These are phyloP conservation scores for Mungos mungo DNA, from an alignment of 2,113 vertebrate species.

Conservation along the genomic window DNA sequence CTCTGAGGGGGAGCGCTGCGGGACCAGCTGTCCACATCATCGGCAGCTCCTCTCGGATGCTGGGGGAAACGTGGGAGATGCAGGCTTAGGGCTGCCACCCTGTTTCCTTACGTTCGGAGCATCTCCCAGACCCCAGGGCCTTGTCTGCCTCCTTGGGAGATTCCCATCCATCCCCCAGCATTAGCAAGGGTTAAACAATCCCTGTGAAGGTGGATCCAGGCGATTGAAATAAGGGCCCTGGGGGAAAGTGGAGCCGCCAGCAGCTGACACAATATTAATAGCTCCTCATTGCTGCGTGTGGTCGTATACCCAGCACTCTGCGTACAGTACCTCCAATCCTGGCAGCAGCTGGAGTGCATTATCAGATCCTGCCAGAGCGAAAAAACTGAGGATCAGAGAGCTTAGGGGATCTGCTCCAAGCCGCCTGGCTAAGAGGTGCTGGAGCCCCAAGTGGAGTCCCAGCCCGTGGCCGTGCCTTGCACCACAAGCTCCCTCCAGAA, in stretches of 20 bases:
- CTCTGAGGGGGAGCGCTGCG: background rate
- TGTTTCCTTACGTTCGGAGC: background rate
- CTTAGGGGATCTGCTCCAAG: background rate
- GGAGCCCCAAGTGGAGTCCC: background rate
- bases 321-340: background rate
- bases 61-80: background rate
- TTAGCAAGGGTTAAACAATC: background rate
- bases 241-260: background rate
- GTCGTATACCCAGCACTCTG: background rate
- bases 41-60: background rate
- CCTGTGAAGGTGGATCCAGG: background rate
- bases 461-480: background rate
- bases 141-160: background rate
- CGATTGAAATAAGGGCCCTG: background rate
- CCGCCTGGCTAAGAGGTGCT: background rate
- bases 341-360: constrained; percentile 46
- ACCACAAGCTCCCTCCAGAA: background rate
- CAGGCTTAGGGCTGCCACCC: background rate
- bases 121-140: background rate
- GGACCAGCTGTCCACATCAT: constrained; percentile 62
- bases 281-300: background rate
- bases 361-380: background rate
- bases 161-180: background rate
- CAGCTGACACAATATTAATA: constrained; percentile 55
- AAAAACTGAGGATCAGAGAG: background rate